Evolutionary conservation across 2,888 invertebrate species (phyloP).

Genomic region (Pasiphila rectangulata): DNA sequence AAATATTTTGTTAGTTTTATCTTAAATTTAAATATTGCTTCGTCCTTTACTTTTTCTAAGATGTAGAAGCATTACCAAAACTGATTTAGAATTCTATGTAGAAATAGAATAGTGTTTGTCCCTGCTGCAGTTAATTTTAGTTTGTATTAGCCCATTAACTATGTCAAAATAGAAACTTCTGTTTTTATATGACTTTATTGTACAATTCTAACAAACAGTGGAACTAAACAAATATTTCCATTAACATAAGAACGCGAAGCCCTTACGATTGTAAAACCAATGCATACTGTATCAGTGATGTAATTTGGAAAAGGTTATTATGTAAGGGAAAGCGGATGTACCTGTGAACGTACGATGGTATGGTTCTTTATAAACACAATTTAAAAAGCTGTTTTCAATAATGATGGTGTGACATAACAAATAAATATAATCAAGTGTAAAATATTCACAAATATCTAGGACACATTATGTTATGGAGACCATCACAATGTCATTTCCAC

Average conservation of each 20-base stretch:
- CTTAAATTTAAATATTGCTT: too few species aligned
- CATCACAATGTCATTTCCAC: conserved; percentile 8
- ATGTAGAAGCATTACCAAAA: too few species aligned
- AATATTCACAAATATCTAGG: not conserved
- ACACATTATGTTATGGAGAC: not conserved
- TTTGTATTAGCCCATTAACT: too few species aligned
- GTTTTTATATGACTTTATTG: too few species aligned
- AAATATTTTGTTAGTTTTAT: too few species aligned
- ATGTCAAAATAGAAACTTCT: too few species aligned
- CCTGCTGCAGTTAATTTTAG: too few species aligned
- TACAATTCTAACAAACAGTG: too few species aligned
- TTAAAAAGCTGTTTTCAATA: not conserved
- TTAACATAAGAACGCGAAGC: conserved; percentile 12
- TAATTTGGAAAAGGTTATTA: conserved; percentile 41
- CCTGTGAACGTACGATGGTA: conserved; percentile 31
- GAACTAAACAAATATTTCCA: conserved; percentile 7
- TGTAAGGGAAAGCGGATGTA: conserved; percentile 44
- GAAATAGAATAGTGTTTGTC: too few species aligned
- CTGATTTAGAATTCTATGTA: too few species aligned
- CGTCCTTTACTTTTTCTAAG: too few species aligned
- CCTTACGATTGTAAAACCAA: conserved; percentile 32
- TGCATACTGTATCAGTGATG: conserved; percentile 35
- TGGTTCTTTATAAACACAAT: conserved; percentile 2
- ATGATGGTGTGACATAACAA: not conserved
- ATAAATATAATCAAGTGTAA: not conserved